phyloP scores from a whole-genome alignment of 2,888 invertebrate species.

The Rhyacophila evoluta region DNA sequence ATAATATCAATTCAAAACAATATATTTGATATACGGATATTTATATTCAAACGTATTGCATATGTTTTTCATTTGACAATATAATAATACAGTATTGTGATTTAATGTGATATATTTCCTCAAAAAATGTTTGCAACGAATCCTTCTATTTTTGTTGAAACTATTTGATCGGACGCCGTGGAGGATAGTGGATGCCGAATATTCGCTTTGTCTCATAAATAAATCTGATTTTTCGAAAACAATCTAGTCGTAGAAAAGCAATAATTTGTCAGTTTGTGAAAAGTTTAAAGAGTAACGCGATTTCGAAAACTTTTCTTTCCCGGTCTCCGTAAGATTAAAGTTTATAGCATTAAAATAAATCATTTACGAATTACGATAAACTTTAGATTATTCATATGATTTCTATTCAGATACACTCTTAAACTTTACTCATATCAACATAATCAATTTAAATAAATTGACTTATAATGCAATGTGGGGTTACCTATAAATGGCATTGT shows the following conservation, averaged over 20 bases:
- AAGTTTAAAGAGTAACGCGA: not conserved
- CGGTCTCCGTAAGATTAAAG: not conserved
- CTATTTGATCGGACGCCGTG: constrained; percentile 15
- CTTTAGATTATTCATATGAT: not conserved
- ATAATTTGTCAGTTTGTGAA: constrained; percentile 14
- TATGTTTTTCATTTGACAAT: too few species aligned
- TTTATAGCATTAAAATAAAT: not conserved
- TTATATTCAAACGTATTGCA: too few species aligned
- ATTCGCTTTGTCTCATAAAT: constrained; percentile 24
- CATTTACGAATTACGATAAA: too few species aligned
- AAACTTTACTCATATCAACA: too few species aligned
- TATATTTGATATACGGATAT: too few species aligned
- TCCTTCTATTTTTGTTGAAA: constrained; percentile 6
- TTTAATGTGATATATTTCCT: too few species aligned
- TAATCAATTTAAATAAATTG: too few species aligned
- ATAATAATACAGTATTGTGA: too few species aligned
- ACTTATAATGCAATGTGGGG: too few species aligned
- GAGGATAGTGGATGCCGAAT: not conserved
- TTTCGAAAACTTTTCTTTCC: not conserved
- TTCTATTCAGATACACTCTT: too few species aligned
- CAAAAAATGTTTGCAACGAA: not conserved
- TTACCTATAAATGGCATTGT: too few species aligned
- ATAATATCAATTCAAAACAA: too few species aligned
- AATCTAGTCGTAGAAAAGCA: not conserved
- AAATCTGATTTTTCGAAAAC: constrained; percentile 22